These are phyloP conservation scores for Scaptomyza pallida DNA, from an alignment of 1,140 invertebrate genomes.

Conservation along the genomic window DNA sequence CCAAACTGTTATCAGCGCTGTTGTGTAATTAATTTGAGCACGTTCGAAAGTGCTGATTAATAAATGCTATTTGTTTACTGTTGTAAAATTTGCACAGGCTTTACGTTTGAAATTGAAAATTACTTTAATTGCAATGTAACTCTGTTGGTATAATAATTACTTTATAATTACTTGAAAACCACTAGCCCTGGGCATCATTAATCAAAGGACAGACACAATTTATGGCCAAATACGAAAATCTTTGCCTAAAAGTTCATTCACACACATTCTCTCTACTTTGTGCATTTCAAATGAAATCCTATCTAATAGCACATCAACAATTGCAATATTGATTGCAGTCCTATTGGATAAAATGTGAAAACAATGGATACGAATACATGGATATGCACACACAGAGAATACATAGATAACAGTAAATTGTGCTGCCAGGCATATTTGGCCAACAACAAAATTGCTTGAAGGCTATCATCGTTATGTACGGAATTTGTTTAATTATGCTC, in stretches of 20 bases:
- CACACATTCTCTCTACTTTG: not conserved
- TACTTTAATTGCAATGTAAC: not conserved
- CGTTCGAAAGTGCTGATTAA: not conserved
- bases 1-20: not conserved
- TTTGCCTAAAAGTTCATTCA: conserved; percentile 12
- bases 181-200: not conserved
- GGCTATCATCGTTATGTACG: conserved; percentile 15
- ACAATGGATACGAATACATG: conserved; percentile 3
- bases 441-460: conserved; percentile 11
- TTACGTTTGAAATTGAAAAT: not conserved
- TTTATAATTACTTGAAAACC: not conserved
- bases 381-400: not conserved
- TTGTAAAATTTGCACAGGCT: not conserved
- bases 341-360: conserved; percentile 6
- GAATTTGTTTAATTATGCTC: conserved; percentile 36
- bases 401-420: not conserved
- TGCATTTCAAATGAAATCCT: not conserved
- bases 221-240: not conserved
- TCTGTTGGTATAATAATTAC: not conserved
- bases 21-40: conserved; percentile 12
- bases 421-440: conserved; percentile 9
- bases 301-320: conserved; percentile 13
- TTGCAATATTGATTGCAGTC: conserved; percentile 18
- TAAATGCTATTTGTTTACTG: conserved; percentile 11
- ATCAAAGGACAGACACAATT: not conserved